A percentile compares a stretch with the other conserved stretches of the same genome.
phyloP scores from a whole-genome alignment of 2,888 invertebrate species.

The Helicoverpa assulta region DNA sequence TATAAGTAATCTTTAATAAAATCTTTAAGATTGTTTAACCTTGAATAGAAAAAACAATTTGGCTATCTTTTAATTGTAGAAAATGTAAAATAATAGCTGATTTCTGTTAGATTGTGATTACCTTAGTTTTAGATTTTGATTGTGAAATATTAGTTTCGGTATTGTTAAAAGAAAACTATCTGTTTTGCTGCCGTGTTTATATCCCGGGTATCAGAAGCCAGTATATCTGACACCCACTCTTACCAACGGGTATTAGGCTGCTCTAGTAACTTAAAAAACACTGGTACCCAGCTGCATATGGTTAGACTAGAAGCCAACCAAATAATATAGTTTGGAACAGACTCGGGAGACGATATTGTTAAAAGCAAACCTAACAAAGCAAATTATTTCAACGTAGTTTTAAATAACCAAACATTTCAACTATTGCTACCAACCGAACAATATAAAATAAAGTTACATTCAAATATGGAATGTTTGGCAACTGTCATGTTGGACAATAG shows the following conservation, averaged over 20 bases:
- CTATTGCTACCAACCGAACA: constrained; percentile 18
- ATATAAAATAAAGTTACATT: constrained; percentile 65
- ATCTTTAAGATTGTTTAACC: constrained; percentile 11
- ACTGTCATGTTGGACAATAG: constrained; percentile 81
- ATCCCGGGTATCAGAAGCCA: too few relatives aligned
- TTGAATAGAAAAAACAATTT: constrained; percentile 23
- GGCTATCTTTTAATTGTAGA: constrained; percentile 10
- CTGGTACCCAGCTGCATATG: too few relatives aligned
- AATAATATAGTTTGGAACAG: too few relatives aligned
- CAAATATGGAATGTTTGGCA: constrained; percentile 77
- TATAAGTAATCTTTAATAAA: constrained; percentile 17
- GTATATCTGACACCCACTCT: too few relatives aligned
- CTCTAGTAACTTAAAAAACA: too few relatives aligned
- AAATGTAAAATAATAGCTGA: constrained; percentile 4
- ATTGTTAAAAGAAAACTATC: neutral
- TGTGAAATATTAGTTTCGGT: neutral
- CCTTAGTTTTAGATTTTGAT: neutral
- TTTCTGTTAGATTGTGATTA: neutral
- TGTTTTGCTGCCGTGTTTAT: too few relatives aligned
- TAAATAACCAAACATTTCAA: constrained; percentile 16
- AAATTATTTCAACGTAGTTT: neutral
- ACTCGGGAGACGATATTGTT: neutral
- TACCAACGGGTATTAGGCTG: too few relatives aligned
- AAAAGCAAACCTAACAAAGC: too few relatives aligned
- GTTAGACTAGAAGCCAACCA: too few relatives aligned